Conservation (phyloP, 2,888 invertebrate genomes). For the Drosophila quasianomalipes region DNA sequence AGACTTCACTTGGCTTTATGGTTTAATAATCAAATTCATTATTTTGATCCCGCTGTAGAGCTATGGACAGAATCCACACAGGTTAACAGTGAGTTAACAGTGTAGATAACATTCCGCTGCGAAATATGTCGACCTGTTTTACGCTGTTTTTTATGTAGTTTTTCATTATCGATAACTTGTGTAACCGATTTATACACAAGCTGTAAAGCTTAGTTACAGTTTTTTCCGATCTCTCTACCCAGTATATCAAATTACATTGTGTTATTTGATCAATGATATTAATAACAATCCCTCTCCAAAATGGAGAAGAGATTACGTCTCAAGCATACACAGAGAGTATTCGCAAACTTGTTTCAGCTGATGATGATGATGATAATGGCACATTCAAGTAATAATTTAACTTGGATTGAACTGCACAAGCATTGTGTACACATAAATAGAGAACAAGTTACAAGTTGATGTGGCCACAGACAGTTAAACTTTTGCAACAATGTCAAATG, state of each 20-base stretch:
- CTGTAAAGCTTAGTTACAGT: not conserved
- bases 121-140: not conserved
- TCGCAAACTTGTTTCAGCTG: not conserved
- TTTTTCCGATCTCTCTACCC: not conserved
- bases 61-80: not conserved
- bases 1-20: not conserved
- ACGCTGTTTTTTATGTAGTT: not conserved
- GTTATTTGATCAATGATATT: not conserved
- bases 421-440: conserved; percentile 5
- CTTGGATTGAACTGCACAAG: conserved; percentile 5
- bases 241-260: not conserved
- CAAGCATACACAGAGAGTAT: not conserved
- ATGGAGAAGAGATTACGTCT: not conserved
- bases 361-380: not conserved
- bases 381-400: conserved; percentile 18
- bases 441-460: conserved; percentile 56
- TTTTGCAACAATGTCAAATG: conserved; percentile 76
- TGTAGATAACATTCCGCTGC: not conserved
- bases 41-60: not conserved
- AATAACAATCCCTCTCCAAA: not conserved
- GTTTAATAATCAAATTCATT: not conserved
- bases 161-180: not conserved
- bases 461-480: conserved; percentile 74
- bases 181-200: not conserved
- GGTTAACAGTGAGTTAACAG: not conserved